Evolutionary conservation across 1,140 invertebrate species (phyloP).

Genomic region (Scaptomyza graminum): DNA sequence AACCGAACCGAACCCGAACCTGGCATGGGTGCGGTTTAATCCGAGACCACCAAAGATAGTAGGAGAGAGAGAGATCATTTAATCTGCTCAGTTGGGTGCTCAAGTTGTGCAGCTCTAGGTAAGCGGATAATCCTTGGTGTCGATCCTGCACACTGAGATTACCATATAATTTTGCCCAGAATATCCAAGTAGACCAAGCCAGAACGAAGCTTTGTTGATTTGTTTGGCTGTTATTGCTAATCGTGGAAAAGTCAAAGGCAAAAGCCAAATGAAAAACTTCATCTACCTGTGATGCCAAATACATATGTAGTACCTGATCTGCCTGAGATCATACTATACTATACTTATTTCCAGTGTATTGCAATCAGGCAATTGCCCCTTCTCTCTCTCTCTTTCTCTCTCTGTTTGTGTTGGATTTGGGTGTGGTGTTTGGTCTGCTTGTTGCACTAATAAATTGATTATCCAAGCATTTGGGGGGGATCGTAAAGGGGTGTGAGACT

Average conservation of each 20-base stretch:
- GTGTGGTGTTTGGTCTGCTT: slow-evolving; percentile 50
- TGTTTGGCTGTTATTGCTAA: slow-evolving; percentile 45
- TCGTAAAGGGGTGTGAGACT: background rate
- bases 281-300: slow-evolving; percentile 10
- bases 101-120: slow-evolving; percentile 36
- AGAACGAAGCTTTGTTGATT: slow-evolving; percentile 53
- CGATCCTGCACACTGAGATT: slow-evolving; percentile 25
- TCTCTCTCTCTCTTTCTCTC: no score
- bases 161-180: slow-evolving; percentile 47
- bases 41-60: slow-evolving; percentile 63
- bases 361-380: no score
- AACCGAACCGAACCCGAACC: background rate
- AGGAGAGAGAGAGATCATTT: slow-evolving; percentile 14
- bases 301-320: no score
- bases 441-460: background rate
- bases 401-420: background rate
- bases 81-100: slow-evolving; percentile 42
- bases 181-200: slow-evolving; percentile 29
- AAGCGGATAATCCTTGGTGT: slow-evolving; percentile 37
- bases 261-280: slow-evolving; percentile 21
- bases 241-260: slow-evolving; percentile 42
- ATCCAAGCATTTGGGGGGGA: background rate
- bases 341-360: background rate
- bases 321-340: background rate
- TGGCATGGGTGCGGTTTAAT: slow-evolving; percentile 68